These are phyloP conservation scores for Alligator mississippiensis DNA, from an alignment of 2,113 vertebrate species.

Conservation along the genomic window DNA sequence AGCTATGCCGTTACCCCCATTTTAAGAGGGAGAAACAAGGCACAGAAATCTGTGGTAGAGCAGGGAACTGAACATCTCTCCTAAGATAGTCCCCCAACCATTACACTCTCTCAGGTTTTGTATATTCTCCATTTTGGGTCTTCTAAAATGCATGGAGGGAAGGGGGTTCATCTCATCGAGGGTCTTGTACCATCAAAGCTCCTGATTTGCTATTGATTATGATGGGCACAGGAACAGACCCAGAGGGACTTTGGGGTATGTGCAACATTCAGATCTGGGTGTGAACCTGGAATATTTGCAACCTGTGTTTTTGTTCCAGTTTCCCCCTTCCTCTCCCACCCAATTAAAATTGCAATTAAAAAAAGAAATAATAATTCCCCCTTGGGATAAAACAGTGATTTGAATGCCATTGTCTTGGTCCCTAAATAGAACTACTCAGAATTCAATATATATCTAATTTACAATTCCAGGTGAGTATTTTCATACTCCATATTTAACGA, in stretches of 20 bases:
- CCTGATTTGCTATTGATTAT: neutral
- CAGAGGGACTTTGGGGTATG: neutral
- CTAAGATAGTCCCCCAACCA: neutral
- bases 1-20: neutral
- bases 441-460: neutral
- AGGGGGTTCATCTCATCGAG: neutral
- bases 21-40: neutral
- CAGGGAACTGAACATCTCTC: neutral
- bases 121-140: no score
- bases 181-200: neutral
- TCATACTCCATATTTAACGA: neutral
- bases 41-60: neutral
- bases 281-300: neutral
- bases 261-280: accelerated
- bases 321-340: neutral
- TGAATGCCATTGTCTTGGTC: neutral
- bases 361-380: neutral
- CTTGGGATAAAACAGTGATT: neutral
- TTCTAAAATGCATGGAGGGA: neutral
- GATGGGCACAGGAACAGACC: neutral
- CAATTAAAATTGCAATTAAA: neutral
- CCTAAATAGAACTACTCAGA: neutral
- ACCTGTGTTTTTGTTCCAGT: neutral
- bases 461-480: neutral
- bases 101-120: neutral